Evolutionary conservation across 2,888 invertebrate genomes (phyloP), one percentile per base, ranked within the genome.

Genomic region (Noctua janthe): DNA sequence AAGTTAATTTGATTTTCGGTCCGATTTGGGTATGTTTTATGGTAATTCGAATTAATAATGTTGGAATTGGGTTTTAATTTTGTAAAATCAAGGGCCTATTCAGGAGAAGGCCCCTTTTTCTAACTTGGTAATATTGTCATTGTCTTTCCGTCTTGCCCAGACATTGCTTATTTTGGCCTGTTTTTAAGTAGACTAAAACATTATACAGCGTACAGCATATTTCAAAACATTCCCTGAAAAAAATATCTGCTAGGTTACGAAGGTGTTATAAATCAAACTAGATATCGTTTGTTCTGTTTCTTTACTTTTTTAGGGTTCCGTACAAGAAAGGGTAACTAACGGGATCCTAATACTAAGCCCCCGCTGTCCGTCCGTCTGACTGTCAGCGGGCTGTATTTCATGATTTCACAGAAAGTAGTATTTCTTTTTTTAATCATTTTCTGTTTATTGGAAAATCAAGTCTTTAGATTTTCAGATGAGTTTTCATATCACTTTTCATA

Each of bases 31-130:
- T 62, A 3, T 69, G 83, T 76, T 84, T 71, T 82, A 84, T 82
- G 71, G 23, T 77, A 80, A 75, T 84, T 15, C 51, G 39, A 79
- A 84, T 78, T 69, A 72, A 62, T 79, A 79, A 62, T 62, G 15
- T 70, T 70, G 15, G 23, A 77, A 56, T 56, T 6, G 29, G 13
- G 35, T 70, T 81, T 49, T 56, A 54, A 83, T 77, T 69, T 69
- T 54, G 51, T 43, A 20, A 23, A 74, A 56, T 51, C 54, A 56
- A 29, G 5, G 49, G 5, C 7, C 29, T 62, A 35, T 79, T 47
- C 15, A 51, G 10, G 13, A 49, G 23, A 7, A 54, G 8, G 20
- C 35, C 11, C 49, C n/a, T 7, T 49, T 15, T 23, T 23, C 11
- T n/a, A 10, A n/a, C 8, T 35, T n/a, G 4, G 29, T 29, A 29